A percentile compares a stretch with the other conserved stretches of the same genome.
These are phyloP conservation scores for Coccyzus lansbergi DNA, from an alignment of 2,797 vertebrate species.

Conservation along the genomic window DNA sequence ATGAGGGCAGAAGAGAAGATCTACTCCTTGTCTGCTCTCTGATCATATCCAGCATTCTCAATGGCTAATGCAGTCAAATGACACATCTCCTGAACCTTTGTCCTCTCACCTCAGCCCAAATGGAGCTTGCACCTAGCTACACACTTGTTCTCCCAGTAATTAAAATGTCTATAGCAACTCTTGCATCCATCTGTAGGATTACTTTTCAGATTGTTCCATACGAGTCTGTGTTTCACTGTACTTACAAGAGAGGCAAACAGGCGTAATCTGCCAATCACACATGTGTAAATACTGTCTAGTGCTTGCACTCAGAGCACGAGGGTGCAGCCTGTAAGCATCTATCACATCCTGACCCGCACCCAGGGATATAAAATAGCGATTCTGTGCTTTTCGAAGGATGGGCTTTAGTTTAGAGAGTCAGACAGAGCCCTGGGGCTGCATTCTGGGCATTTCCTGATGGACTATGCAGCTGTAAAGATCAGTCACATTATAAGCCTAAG, in stretches of 20 bases:
- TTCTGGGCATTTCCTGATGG: constrained; percentile 74
- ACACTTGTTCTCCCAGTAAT: not conserved
- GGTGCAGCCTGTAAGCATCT: not conserved
- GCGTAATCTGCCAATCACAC: not conserved
- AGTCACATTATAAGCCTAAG: constrained; percentile 59
- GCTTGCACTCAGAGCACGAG: not conserved
- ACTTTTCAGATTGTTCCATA: not conserved
- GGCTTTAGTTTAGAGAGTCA: constrained; percentile 72
- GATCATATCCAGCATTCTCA: fast-evolving
- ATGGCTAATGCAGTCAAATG: not conserved
- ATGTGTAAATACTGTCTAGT: not conserved
- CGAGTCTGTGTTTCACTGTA: not conserved
- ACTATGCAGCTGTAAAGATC: constrained; percentile 67
- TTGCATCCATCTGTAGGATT: not conserved
- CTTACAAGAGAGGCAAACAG: not conserved
- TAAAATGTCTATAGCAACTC: not conserved
- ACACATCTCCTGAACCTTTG: not conserved
- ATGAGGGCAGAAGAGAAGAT: not conserved
- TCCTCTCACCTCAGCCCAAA: not conserved
- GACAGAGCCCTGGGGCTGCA: constrained; percentile 56
- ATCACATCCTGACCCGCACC: constrained; percentile 1
- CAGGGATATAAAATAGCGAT: constrained; percentile 12
- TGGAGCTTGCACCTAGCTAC: not conserved
- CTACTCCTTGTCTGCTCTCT: not conserved
- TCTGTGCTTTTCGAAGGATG: constrained; percentile 71